Percentiles rank a stretch among this genome's conserved stretches.
Evolutionary conservation across 2,797 vertebrate species (phyloP).

Genomic region (Enteromius mattozi): DNA sequence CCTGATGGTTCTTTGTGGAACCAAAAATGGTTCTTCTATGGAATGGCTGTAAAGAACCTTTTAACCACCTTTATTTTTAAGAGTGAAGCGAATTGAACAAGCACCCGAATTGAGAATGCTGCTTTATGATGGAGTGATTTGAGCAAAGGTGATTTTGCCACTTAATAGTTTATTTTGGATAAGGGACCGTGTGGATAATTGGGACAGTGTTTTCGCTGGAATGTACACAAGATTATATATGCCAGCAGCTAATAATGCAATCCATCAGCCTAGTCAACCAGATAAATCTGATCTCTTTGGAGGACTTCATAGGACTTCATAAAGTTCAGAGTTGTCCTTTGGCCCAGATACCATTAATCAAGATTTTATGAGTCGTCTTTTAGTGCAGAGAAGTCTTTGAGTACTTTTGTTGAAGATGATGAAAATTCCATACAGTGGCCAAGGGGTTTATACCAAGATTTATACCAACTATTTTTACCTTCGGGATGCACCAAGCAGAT

Average conservation of each 20-base stretch:
- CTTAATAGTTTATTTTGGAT: slow-evolving; percentile 67
- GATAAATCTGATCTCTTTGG: slow-evolving; percentile 61
- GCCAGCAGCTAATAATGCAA: slow-evolving; percentile 66
- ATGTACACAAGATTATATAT: slow-evolving; percentile 60
- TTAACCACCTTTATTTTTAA: not conserved
- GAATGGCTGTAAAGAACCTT: not conserved
- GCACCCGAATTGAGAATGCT: not conserved
- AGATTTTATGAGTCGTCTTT: slow-evolving; percentile 21
- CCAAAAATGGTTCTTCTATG: too few relatives aligned
- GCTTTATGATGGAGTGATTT: not conserved
- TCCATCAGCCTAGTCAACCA: slow-evolving; percentile 64
- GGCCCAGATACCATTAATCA: slow-evolving; percentile 33
- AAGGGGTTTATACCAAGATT: not conserved
- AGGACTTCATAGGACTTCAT: slow-evolving; percentile 57
- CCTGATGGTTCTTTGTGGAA: too few relatives aligned
- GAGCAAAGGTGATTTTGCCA: slow-evolving; percentile 38
- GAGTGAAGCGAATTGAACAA: not conserved
- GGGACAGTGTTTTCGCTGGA: slow-evolving; percentile 63
- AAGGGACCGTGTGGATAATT: slow-evolving; percentile 68
- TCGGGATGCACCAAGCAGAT: slow-evolving; percentile 6
- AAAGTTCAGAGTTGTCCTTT: slow-evolving; percentile 52
- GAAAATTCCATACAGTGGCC: slow-evolving; percentile 11
- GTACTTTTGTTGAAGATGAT: slow-evolving; percentile 18
- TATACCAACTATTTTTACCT: not conserved
- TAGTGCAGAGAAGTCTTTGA: not conserved